Conservation (phyloP, 2,888 invertebrate species). For the Drosophila putrida region DNA sequence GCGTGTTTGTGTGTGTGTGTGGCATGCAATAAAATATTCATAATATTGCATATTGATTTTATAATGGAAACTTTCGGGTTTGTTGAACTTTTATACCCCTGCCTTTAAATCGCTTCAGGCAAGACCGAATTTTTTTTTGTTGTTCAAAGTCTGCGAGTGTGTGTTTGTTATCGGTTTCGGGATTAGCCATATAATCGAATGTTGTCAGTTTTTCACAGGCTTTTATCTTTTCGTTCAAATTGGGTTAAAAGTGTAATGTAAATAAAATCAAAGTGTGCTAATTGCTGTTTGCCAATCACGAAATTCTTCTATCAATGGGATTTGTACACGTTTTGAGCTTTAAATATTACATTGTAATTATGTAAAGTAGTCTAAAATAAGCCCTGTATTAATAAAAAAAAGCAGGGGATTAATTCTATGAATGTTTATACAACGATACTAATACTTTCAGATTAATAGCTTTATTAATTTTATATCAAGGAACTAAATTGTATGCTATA, state of each 20-base stretch:
- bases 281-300: slow-evolving; percentile 21
- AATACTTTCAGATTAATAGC: background rate
- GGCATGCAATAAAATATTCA: slow-evolving; percentile 64
- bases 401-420: background rate
- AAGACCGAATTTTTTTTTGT: background rate
- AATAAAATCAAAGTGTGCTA: slow-evolving; percentile 25
- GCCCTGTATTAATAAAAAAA: background rate
- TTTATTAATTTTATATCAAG: background rate
- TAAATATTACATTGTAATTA: background rate
- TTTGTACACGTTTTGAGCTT: background rate
- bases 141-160: slow-evolving; percentile 3
- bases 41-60: slow-evolving; percentile 71
- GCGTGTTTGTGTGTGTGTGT: slow-evolving; percentile 11
- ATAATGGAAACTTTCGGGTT: slow-evolving; percentile 55
- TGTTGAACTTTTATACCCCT: slow-evolving; percentile 53
- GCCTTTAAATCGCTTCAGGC: slow-evolving; percentile 30
- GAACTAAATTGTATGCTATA: background rate
- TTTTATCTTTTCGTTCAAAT: slow-evolving; percentile 15
- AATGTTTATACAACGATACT: background rate
- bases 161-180: slow-evolving; percentile 36
- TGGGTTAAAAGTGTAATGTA: slow-evolving; percentile 31
- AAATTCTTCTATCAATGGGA: background rate
- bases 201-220: slow-evolving; percentile 29
- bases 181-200: slow-evolving; percentile 53
- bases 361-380: background rate